phyloP scores from a whole-genome alignment of 2,797 vertebrate genomes.

The Myiotriccus ornatus region DNA sequence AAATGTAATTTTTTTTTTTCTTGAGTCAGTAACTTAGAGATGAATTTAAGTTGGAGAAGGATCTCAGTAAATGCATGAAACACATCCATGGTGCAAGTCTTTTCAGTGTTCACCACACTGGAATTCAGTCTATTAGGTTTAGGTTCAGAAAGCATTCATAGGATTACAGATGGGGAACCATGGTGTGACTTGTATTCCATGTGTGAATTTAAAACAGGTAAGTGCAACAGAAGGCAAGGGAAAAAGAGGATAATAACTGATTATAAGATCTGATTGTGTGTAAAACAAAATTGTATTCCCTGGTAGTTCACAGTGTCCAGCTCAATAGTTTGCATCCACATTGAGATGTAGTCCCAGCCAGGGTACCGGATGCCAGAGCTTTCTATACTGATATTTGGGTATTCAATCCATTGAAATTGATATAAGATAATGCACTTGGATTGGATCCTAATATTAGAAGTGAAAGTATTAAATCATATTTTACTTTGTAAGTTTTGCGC shows the following conservation, averaged over 20 bases:
- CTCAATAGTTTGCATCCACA: not conserved
- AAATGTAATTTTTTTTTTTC: not conserved
- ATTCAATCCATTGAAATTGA: not conserved
- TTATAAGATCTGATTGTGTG: not conserved
- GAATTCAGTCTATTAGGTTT: not conserved
- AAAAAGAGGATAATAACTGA: not conserved
- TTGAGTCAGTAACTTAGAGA: not conserved
- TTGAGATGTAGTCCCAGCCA: not conserved
- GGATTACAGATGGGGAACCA: not conserved
- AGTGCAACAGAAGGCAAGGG: not conserved
- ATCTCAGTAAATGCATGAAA: not conserved
- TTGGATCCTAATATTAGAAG: not conserved
- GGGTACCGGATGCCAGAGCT: not conserved
- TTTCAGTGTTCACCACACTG: not conserved
- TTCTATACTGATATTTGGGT: not conserved
- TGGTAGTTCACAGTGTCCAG: not conserved
- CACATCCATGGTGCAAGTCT: not conserved
- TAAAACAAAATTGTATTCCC: not conserved
- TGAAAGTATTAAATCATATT: not conserved
- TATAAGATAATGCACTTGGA: not conserved
- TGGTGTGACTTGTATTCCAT: not conserved
- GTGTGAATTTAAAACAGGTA: slow-evolving; percentile 5
- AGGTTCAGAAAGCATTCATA: not conserved
- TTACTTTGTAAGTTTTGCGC: not conserved
- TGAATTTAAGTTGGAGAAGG: not conserved